phyloP scores from a whole-genome alignment of 2,797 vertebrate species.

The Chromis chromis region DNA sequence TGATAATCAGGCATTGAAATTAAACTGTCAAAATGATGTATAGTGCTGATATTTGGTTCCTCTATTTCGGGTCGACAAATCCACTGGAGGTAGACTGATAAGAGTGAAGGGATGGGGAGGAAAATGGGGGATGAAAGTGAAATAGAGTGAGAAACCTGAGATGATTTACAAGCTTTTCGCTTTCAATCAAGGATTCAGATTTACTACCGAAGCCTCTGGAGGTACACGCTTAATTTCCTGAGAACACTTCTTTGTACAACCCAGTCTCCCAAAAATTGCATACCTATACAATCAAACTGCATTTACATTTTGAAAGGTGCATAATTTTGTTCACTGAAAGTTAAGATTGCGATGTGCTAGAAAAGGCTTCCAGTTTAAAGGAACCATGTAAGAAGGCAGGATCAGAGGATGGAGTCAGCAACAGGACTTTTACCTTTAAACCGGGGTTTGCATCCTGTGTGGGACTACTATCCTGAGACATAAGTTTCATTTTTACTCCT shows the following conservation, averaged over 20 bases:
- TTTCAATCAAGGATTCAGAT: conserved; percentile 33
- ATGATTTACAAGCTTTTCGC: conserved; percentile 58
- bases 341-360: too few relatives aligned
- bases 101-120: conserved; percentile 35
- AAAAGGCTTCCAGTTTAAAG: too few relatives aligned
- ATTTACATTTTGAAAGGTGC: too few relatives aligned
- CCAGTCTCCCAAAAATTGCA: too few relatives aligned
- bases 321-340: too few relatives aligned
- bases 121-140: conserved; percentile 43
- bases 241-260: neutral
- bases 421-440: too few relatives aligned
- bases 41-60: conserved; percentile 73
- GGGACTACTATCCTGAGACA: too few relatives aligned
- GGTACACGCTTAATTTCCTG: neutral
- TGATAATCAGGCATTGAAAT: conserved; percentile 86
- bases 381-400: too few relatives aligned
- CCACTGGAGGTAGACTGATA: conserved; percentile 56
- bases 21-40: conserved; percentile 87
- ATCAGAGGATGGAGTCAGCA: too few relatives aligned
- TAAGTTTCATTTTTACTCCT: too few relatives aligned
- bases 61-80: conserved; percentile 62
- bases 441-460: too few relatives aligned
- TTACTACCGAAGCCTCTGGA: conserved; percentile 4
- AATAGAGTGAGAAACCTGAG: conserved; percentile 35
- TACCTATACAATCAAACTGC: too few relatives aligned